Evolutionary conservation across 2,888 invertebrate species (phyloP).

Genomic region (Drosophila planitibia): DNA sequence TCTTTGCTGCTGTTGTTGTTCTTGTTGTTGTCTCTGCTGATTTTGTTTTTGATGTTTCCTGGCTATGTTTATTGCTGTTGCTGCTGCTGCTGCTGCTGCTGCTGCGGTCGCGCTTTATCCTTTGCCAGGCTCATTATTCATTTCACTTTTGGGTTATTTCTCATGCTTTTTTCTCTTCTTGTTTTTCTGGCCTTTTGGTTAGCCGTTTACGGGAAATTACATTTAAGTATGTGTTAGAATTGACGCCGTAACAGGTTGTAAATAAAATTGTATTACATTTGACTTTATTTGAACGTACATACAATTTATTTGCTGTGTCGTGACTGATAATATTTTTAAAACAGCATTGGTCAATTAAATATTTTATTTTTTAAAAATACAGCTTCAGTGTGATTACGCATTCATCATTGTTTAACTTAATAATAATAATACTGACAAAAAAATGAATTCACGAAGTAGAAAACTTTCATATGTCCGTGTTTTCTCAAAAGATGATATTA

Average conservation of each 20-base stretch:
- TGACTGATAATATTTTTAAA: not conserved
- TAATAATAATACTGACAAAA: not conserved
- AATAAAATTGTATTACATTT: slow-evolving; percentile 64
- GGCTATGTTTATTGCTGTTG: slow-evolving; percentile 58
- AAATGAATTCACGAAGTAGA: not conserved
- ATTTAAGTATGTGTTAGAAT: slow-evolving; percentile 79
- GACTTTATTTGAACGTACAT: slow-evolving; percentile 36
- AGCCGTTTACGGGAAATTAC: slow-evolving; percentile 68
- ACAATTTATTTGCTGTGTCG: not conserved
- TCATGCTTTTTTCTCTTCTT: slow-evolving; percentile 32
- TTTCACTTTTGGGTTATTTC: slow-evolving; percentile 56
- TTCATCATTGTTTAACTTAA: not conserved
- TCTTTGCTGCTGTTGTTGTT: slow-evolving; percentile 15
- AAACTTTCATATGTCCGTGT: not conserved
- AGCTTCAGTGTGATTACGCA: not conserved
- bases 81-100: slow-evolving; percentile 32
- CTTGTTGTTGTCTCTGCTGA: slow-evolving; percentile 15
- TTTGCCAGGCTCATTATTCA: slow-evolving; percentile 61
- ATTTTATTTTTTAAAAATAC: not conserved
- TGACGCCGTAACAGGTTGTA: slow-evolving; percentile 79
- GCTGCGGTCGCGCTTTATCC: slow-evolving; percentile 67
- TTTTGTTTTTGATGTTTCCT: slow-evolving; percentile 33
- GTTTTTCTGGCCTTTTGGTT: slow-evolving; percentile 43
- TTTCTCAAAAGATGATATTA: too few relatives aligned
- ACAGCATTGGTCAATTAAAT: not conserved